phyloP scores from a whole-genome alignment of 1,140 invertebrate species.

The Coelopa frigida region DNA sequence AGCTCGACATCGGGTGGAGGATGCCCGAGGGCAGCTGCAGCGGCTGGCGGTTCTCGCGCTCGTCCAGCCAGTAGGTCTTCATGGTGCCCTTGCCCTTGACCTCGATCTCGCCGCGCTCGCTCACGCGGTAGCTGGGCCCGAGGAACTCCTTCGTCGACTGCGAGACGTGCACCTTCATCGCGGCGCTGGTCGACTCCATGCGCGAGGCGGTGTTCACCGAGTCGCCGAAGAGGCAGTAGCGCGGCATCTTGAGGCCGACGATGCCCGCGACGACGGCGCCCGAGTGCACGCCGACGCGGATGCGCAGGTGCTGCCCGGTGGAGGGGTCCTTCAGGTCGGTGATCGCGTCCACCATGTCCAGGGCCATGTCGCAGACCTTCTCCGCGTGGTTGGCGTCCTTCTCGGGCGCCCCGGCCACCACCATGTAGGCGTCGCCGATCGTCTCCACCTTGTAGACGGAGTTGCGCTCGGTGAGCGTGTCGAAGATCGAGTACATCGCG shows the following conservation, averaged over 20 bases:
- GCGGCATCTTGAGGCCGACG: constrained; percentile 90
- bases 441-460: constrained; percentile 96
- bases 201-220: constrained; percentile 86
- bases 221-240: constrained; percentile 77
- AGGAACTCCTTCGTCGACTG: constrained; percentile 75
- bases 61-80: constrained; percentile 88
- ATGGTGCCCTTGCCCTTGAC: constrained; percentile 84
- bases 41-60: constrained; percentile 54
- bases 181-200: constrained; percentile 85
- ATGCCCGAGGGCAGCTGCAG: constrained; percentile 39
- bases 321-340: constrained; percentile 84
- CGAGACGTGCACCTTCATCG: constrained; percentile 93
- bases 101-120: constrained; percentile 73
- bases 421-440: constrained; percentile 96
- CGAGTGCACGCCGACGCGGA: constrained; percentile 83
- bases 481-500: constrained; percentile 90
- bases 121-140: constrained; percentile 65
- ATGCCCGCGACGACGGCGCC: constrained; percentile 91
- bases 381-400: constrained; percentile 84
- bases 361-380: constrained; percentile 90
- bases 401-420: constrained; percentile 90
- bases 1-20: constrained; percentile 23
- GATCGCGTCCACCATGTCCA: constrained; percentile 94
- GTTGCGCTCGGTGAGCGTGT: constrained; percentile 85
- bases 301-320: constrained; percentile 78